These are phyloP conservation scores for Spizaetus ornatus DNA, from an alignment of 2,113 vertebrate species.

Conservation along the genomic window DNA sequence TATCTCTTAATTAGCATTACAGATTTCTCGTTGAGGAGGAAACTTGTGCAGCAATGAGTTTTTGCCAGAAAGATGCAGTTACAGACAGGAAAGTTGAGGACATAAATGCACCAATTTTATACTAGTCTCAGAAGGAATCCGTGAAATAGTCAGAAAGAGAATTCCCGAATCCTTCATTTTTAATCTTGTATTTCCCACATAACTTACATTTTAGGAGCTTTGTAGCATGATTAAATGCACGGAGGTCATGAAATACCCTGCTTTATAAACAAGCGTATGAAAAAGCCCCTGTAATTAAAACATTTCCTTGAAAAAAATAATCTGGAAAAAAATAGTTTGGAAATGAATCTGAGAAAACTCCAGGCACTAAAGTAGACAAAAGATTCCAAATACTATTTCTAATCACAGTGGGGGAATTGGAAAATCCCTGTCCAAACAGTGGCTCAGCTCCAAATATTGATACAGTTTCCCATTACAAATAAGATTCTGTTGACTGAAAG, in stretches of 20 bases:
- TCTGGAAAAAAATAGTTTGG: neutral
- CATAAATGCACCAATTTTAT: neutral
- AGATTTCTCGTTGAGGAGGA: neutral
- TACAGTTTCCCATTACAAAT: neutral
- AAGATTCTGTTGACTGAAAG: neutral
- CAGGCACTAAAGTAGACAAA: neutral
- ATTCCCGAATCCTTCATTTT: neutral
- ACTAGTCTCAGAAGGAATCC: neutral
- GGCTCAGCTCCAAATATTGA: constrained; percentile 26
- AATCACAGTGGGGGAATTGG: neutral
- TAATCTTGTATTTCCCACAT: neutral
- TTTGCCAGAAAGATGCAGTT: neutral
- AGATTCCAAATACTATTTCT: constrained; percentile 13
- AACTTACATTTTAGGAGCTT: neutral
- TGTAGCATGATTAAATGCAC: neutral
- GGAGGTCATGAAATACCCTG: neutral
- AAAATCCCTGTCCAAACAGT: constrained; percentile 39
- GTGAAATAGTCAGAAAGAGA: neutral
- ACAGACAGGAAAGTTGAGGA: neutral
- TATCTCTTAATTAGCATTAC: neutral
- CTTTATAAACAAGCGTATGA: neutral
- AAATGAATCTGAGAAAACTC: constrained; percentile 16
- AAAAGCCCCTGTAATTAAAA: constrained; percentile 10
- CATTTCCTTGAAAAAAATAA: neutral
- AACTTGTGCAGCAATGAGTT: neutral